Evolutionary conservation across 2,113 vertebrate species (phyloP).

Genomic region (Pitta sordida): DNA sequence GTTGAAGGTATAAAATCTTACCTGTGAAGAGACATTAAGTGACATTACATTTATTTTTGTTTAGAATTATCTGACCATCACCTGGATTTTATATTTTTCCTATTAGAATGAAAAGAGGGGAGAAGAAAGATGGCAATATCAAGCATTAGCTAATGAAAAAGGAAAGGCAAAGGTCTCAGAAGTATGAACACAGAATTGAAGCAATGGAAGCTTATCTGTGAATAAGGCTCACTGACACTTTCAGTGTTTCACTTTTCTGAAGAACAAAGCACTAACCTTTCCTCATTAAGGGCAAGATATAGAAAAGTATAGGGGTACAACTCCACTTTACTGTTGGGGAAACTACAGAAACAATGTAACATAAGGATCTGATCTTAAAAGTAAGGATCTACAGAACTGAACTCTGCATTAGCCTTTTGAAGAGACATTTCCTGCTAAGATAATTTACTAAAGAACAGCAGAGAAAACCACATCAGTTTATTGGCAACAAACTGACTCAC

Average conservation of each 20-base stretch:
- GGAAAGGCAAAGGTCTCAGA: background rate
- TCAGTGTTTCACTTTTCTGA: background rate
- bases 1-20: background rate
- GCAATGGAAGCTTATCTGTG: background rate
- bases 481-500: background rate
- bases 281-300: background rate
- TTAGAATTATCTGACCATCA: background rate
- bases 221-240: background rate
- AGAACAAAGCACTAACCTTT: background rate
- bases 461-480: background rate
- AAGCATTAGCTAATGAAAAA: background rate
- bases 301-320: background rate
- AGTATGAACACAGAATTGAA: background rate
- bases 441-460: background rate
- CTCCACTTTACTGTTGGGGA: background rate
- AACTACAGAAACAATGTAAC: background rate
- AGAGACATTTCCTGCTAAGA: background rate
- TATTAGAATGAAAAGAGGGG: background rate
- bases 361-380: background rate
- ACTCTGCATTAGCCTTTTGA: background rate
- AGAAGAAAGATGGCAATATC: background rate
- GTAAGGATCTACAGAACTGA: background rate
- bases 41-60: background rate
- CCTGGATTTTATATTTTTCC: background rate
- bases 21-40: background rate